Conservation (phyloP, 2,797 vertebrate genomes). For the Syncerus caffer region DNA sequence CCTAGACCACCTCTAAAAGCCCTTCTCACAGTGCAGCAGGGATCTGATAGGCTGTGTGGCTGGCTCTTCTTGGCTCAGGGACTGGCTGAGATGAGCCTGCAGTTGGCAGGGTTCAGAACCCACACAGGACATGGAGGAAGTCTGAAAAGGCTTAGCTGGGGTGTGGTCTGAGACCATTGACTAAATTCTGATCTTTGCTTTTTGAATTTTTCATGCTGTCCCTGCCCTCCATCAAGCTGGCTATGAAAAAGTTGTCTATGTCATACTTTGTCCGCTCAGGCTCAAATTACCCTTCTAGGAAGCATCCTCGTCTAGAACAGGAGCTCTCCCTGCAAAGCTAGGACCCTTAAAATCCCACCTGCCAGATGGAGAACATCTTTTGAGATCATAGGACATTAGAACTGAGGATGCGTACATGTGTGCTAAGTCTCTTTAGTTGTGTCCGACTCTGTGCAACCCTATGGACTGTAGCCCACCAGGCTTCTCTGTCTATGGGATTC, state of each 20-base stretch:
- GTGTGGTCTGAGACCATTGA: background rate
- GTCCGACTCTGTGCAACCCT: background rate
- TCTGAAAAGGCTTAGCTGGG: background rate
- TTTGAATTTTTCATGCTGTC: conserved; percentile 36
- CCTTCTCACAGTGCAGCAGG: background rate
- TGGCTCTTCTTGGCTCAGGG: background rate
- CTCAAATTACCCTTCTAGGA: background rate
- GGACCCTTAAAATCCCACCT: background rate
- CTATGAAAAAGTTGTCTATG: background rate
- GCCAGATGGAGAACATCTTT: background rate
- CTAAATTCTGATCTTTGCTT: conserved; percentile 28
- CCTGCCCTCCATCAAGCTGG: background rate
- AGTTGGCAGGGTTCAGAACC: conserved; percentile 8
- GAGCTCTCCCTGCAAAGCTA: background rate
- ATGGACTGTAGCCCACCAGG: background rate
- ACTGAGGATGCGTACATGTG: background rate
- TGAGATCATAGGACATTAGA: background rate
- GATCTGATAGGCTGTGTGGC: background rate
- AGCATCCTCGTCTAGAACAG: background rate
- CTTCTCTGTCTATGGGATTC: background rate
- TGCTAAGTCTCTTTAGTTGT: background rate
- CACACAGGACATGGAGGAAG: background rate
- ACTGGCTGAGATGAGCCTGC: background rate
- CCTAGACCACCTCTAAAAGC: background rate
- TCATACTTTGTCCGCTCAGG: background rate